These are phyloP conservation scores for Atta texana DNA, from an alignment of 1,140 invertebrate species.

Conservation along the genomic window DNA sequence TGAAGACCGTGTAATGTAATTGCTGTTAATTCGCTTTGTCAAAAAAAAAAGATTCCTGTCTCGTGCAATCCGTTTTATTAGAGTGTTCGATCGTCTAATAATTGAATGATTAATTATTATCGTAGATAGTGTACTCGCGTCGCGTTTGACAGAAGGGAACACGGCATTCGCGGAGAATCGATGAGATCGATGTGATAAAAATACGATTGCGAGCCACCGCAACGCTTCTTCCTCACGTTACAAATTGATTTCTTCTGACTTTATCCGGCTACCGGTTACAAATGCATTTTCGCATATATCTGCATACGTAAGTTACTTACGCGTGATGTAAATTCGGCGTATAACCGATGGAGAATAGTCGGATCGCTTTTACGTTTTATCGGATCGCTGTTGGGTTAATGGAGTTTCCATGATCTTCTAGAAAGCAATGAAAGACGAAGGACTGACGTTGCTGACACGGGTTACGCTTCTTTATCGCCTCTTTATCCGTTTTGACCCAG, in stretches of 20 bases:
- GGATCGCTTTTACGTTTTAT: slow-evolving; percentile 58
- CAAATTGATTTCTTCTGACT: slow-evolving; percentile 49
- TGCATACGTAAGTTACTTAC: slow-evolving; percentile 39
- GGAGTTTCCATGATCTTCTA: slow-evolving; percentile 70
- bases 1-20: slow-evolving; percentile 41
- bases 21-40: slow-evolving; percentile 34
- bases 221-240: background rate
- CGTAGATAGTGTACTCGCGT: background rate
- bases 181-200: slow-evolving; percentile 50
- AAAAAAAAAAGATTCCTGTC: slow-evolving; percentile 2
- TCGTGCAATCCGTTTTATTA: background rate
- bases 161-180: slow-evolving; percentile 23
- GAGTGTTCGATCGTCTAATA: slow-evolving; percentile 6
- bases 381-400: slow-evolving; percentile 61
- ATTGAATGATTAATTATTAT: slow-evolving; percentile 55
- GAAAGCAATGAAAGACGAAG: slow-evolving; percentile 71
- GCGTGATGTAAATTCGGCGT: slow-evolving; percentile 41
- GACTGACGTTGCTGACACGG: slow-evolving; percentile 73
- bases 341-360: slow-evolving; percentile 35
- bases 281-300: slow-evolving; percentile 40
- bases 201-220: slow-evolving; percentile 24
- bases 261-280: background rate
- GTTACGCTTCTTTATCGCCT: slow-evolving; percentile 73
- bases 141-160: background rate
- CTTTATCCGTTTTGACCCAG: slow-evolving; percentile 73